phyloP scores from a whole-genome alignment of 2,888 invertebrate species.

The Hermodice carunculata region DNA sequence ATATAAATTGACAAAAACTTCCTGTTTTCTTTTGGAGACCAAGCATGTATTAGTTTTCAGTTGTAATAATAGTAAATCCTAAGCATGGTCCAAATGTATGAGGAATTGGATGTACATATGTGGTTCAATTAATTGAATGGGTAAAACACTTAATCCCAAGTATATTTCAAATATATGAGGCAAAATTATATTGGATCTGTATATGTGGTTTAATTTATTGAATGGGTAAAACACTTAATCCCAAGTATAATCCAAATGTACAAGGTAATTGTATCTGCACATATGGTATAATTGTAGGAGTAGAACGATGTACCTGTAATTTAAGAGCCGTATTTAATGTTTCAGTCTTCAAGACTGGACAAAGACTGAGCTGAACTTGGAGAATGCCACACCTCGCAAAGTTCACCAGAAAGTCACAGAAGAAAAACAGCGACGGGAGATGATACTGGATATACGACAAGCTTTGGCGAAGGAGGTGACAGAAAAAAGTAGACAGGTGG shows the following conservation, averaged over 20 bases:
- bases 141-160: not conserved
- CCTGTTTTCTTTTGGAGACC: too few relatives aligned
- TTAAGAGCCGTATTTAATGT: too few relatives aligned
- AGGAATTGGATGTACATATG: not conserved
- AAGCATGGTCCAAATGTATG: not conserved
- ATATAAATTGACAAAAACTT: too few relatives aligned
- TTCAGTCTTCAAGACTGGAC: conserved; percentile 28
- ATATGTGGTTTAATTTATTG: not conserved
- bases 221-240: not conserved
- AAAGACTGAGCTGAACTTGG: conserved; percentile 20
- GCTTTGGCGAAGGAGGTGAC: conserved; percentile 86
- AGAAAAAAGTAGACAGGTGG: conserved; percentile 95
- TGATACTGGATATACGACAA: conserved; percentile 90
- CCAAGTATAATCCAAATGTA: not conserved
- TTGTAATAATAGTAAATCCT: too few relatives aligned
- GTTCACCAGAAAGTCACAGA: conserved; percentile 11
- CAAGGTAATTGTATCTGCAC: not conserved
- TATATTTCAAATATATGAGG: not conserved
- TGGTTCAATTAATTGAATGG: not conserved
- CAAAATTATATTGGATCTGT: too few relatives aligned
- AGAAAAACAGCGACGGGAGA: conserved; percentile 89
- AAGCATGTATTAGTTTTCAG: too few relatives aligned
- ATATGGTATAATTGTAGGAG: not conserved
- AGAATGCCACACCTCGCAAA: not conserved
- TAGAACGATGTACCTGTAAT: too few relatives aligned